These are phyloP conservation scores for Pediacus dermestoides DNA, from an alignment of 2,888 invertebrate species.

Conservation along the genomic window DNA sequence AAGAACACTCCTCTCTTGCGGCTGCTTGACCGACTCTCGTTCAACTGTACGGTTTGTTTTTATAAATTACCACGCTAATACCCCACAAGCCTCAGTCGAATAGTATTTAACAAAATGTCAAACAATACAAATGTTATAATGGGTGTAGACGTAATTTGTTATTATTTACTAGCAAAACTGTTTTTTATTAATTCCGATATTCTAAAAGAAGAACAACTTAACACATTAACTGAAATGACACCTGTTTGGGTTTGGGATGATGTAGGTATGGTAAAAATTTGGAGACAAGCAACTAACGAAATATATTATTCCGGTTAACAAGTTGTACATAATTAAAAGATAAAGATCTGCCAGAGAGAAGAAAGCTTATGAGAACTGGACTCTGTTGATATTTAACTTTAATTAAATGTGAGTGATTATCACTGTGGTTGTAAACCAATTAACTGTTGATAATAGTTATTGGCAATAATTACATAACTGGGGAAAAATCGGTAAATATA, in stretches of 20 bases:
- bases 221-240: neutral
- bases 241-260: too few species aligned
- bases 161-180: too few species aligned
- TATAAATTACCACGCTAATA: slow-evolving; percentile 34
- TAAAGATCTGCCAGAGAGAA: neutral
- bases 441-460: neutral
- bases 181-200: too few species aligned
- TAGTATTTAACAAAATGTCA: neutral
- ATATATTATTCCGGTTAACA: neutral
- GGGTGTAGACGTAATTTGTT: too few species aligned
- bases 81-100: slow-evolving; percentile 24
- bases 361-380: slow-evolving; percentile 1
- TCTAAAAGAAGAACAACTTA: too few species aligned
- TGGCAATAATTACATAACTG: too few species aligned
- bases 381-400: too few species aligned
- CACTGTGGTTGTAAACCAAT: too few species aligned
- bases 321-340: slow-evolving; percentile 1
- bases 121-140: neutral
- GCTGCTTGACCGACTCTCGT: slow-evolving; percentile 20
- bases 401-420: too few species aligned
- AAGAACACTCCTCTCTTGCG: slow-evolving; percentile 36
- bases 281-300: too few species aligned
- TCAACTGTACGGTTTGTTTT: slow-evolving; percentile 21
- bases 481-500: too few species aligned
- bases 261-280: too few species aligned